These are phyloP conservation scores for Lucifuga dentata DNA, from an alignment of 2,113 vertebrate genomes.

Conservation along the genomic window DNA sequence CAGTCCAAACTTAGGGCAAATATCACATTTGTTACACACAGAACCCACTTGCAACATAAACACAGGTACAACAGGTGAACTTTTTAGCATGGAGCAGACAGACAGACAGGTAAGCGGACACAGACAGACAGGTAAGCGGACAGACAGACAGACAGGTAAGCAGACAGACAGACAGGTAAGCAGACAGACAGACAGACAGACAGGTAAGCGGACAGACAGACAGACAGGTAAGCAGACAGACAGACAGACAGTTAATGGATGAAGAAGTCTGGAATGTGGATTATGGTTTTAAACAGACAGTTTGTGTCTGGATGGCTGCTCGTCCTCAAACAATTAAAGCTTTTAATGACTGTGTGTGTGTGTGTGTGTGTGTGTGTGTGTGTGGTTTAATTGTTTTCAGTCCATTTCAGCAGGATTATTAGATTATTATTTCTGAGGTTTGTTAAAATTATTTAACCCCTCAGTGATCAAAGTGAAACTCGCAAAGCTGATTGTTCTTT, in stretches of 20 bases:
- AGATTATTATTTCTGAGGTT: constrained; percentile 13
- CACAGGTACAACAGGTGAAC: too few relatives aligned
- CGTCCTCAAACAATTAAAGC: constrained; percentile 40
- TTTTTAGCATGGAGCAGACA: too few relatives aligned
- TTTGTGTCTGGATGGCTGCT: constrained; percentile 42
- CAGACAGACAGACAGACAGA: neutral
- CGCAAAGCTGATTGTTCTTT: too few relatives aligned
- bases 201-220: too few relatives aligned
- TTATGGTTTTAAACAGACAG: constrained; percentile 49
- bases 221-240: neutral
- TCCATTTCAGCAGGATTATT: constrained; percentile 1
- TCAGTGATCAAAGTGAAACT: neutral
- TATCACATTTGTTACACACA: too few relatives aligned
- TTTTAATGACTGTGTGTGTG: constrained; percentile 30
- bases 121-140: neutral
- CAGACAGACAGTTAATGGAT: constrained; percentile 22
- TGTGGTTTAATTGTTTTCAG: neutral
- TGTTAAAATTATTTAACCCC: neutral
- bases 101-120: neutral
- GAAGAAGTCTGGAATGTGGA: constrained; percentile 51
- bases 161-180: too few relatives aligned
- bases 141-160: neutral
- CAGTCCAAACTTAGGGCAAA: too few relatives aligned
- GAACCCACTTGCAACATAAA: neutral
- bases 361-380: constrained; percentile 17